phyloP scores from a whole-genome alignment of 2,888 invertebrate genomes.

The Pharmacophagus antenor region DNA sequence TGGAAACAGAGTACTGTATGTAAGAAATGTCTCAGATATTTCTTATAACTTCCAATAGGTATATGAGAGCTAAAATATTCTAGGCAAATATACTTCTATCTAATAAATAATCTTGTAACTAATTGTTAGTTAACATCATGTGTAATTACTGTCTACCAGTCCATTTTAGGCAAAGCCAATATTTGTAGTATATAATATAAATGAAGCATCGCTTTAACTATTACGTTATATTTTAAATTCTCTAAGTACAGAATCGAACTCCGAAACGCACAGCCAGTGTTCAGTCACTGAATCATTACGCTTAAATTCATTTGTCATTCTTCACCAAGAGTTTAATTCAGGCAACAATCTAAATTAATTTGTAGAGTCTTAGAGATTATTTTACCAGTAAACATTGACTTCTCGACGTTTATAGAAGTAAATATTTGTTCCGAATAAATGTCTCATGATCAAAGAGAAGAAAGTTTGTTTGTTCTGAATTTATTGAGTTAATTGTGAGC shows the following conservation, averaged over 20 bases:
- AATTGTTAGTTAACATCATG: no score
- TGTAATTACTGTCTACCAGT: no score
- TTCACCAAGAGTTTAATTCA: constrained; percentile 44
- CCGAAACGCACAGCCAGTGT: not conserved
- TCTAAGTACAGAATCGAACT: not conserved
- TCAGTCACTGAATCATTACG: not conserved
- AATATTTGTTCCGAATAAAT: constrained; percentile 64
- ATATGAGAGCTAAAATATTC: no score
- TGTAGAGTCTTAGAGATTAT: constrained; percentile 70
- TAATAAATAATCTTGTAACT: no score
- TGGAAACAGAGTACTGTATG: no score
- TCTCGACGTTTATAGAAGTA: constrained; percentile 57
- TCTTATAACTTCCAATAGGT: no score
- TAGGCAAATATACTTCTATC: no score
- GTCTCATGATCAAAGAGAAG: constrained; percentile 44
- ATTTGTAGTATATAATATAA: no score
- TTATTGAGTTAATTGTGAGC: constrained; percentile 23
- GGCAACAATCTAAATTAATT: constrained; percentile 68
- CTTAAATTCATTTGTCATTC: constrained; percentile 2
- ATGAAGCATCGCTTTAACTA: no score
- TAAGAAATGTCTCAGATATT: no score
- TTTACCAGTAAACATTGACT: constrained; percentile 61
- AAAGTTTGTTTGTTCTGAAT: constrained; percentile 37
- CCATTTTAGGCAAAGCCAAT: no score
- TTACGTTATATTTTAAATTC: no score